These are phyloP conservation scores for Corydoras maculifer DNA, from an alignment of 2,113 vertebrate genomes.

Conservation along the genomic window DNA sequence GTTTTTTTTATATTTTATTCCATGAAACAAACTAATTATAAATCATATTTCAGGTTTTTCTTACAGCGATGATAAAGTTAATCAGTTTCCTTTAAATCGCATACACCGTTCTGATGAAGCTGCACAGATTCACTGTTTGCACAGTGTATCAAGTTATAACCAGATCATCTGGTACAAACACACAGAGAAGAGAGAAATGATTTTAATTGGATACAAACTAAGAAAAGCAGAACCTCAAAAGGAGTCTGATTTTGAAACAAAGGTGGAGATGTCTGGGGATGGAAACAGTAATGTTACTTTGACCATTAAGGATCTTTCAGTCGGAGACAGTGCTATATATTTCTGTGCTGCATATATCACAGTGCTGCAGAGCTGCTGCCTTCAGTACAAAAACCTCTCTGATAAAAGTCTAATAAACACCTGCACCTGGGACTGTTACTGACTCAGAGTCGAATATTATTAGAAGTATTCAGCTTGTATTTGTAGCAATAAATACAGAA, in stretches of 20 bases:
- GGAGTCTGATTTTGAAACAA: not conserved
- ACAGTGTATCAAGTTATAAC: not conserved
- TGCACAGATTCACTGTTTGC: not conserved
- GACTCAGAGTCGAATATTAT: not conserved
- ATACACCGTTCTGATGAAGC: not conserved
- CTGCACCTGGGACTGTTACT: not conserved
- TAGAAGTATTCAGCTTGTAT: too few relatives aligned
- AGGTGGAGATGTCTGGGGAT: not conserved
- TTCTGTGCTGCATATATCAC: too few relatives aligned
- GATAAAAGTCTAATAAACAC: not conserved
- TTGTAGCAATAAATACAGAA: too few relatives aligned
- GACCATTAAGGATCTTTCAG: not conserved
- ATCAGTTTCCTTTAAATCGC: not conserved
- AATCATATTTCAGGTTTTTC: not conserved
- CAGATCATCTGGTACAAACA: slow-evolving; percentile 10
- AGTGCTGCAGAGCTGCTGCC: not conserved
- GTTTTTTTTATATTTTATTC: not conserved
- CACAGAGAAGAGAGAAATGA: not conserved
- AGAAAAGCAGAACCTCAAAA: fast-evolving
- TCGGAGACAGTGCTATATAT: not conserved
- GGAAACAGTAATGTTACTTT: not conserved
- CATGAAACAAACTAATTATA: not conserved
- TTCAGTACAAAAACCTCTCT: not conserved
- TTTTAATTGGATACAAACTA: slow-evolving; percentile 16
- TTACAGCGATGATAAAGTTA: not conserved